A percentile compares a stretch with the other conserved stretches of the same genome.
These are phyloP conservation scores for Diachrysia chrysitis DNA, from an alignment of 2,888 invertebrate genomes.

Conservation along the genomic window DNA sequence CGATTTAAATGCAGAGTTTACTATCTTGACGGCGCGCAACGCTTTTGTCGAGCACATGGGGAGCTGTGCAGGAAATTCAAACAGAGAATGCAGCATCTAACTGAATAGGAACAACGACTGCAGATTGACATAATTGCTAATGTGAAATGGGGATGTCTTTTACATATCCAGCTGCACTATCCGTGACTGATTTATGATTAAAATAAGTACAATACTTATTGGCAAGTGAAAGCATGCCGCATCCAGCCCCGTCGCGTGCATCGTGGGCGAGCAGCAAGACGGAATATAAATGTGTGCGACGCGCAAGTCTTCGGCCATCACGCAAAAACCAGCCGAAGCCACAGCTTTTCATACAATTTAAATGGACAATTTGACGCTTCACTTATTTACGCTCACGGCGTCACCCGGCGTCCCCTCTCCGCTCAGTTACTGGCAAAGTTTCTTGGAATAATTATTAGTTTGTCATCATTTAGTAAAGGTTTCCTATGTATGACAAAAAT, in stretches of 20 bases:
- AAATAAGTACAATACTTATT: not conserved
- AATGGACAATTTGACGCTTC: constrained; percentile 76
- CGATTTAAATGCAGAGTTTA: constrained; percentile 48
- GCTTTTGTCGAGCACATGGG: constrained; percentile 10
- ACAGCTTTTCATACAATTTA: constrained; percentile 69
- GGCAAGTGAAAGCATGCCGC: constrained; percentile 8
- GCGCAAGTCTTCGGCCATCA: constrained; percentile 57
- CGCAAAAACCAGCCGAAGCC: constrained; percentile 61
- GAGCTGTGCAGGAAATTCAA: not conserved
- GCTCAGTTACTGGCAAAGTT: constrained; percentile 55
- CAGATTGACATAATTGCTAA: not conserved
- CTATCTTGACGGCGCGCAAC: constrained; percentile 8
- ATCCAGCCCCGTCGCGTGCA: constrained; percentile 15
- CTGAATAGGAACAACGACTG: not conserved
- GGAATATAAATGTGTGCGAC: constrained; percentile 60
- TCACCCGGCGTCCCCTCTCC: constrained; percentile 33
- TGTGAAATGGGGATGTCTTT: not conserved
- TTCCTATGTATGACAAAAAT: constrained; percentile 37
- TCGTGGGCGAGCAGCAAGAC: constrained; percentile 30
- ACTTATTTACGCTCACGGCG: constrained; percentile 63
- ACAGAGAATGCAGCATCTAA: not conserved
- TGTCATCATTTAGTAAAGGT: constrained; percentile 59
- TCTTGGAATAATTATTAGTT: constrained; percentile 60
- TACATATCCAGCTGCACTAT: not conserved
- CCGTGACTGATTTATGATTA: not conserved